These are phyloP conservation scores for Tenthredo amoena DNA, from an alignment of 2,888 invertebrate genomes.

Conservation along the genomic window DNA sequence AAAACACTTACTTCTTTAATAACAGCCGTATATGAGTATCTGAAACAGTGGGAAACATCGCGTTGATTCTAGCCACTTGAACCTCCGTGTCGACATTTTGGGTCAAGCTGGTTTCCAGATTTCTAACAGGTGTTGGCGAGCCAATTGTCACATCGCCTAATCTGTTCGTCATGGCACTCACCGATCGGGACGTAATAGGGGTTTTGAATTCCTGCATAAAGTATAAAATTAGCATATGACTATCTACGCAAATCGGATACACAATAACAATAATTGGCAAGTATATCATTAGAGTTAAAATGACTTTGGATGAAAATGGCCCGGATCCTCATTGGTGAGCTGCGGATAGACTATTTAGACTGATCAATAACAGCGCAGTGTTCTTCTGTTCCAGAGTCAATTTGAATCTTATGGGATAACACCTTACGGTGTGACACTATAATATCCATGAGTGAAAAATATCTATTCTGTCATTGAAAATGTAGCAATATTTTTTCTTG, in stretches of 20 bases:
- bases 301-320: background rate
- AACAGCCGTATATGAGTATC: constrained; percentile 93
- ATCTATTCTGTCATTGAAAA: background rate
- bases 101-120: constrained; percentile 82
- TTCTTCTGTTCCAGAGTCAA: background rate
- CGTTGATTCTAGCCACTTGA: constrained; percentile 88
- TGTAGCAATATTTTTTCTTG: background rate
- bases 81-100: constrained; percentile 85
- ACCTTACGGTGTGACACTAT: background rate
- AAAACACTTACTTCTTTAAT: constrained; percentile 89
- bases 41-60: constrained; percentile 94
- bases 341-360: background rate
- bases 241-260: background rate
- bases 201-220: constrained; percentile 74
- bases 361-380: background rate
- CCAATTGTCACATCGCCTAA: constrained; percentile 75
- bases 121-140: constrained; percentile 73
- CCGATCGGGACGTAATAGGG: constrained; percentile 72
- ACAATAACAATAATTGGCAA: background rate
- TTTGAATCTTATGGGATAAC: background rate
- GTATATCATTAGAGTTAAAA: background rate
- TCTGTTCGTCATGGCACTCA: constrained; percentile 74
- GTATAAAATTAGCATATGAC: background rate
- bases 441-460: constrained; percentile 1
- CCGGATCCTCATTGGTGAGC: background rate